phyloP scores from a whole-genome alignment of 2,797 vertebrate genomes.

The Bucorvus abyssinicus region DNA sequence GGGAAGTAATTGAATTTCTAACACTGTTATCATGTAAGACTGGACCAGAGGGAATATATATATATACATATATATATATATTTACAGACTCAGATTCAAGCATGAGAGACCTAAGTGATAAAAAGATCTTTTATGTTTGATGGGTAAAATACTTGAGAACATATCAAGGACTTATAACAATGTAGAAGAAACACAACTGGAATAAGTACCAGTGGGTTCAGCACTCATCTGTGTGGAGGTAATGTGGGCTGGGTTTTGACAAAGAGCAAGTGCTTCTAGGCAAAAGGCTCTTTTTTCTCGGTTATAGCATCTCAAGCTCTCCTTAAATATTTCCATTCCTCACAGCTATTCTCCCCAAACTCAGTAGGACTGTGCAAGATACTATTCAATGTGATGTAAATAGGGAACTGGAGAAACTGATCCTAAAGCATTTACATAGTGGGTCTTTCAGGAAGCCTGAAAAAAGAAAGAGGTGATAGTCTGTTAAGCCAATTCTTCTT shows the following conservation, averaged over 20 bases:
- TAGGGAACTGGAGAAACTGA: background rate
- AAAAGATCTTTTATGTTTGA: background rate
- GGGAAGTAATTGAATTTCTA: background rate
- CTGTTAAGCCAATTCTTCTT: background rate
- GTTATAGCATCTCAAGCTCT: background rate
- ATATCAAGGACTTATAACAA: background rate
- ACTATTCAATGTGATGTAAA: background rate
- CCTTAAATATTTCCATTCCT: background rate
- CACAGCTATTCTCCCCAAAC: background rate
- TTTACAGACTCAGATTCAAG: background rate
- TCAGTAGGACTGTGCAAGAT: background rate
- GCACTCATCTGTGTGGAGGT: background rate
- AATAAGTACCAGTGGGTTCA: background rate
- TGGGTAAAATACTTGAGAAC: background rate
- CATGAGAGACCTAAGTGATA: background rate
- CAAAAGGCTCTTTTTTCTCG: background rate
- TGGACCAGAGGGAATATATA: background rate
- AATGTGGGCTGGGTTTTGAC: background rate
- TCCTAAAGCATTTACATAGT: background rate
- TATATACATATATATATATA: background rate
- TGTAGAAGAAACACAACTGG: background rate
- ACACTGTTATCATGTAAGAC: background rate
- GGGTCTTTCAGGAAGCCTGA: background rate
- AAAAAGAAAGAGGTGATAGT: background rate
- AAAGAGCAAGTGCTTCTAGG: background rate